Evolutionary conservation across 2,797 vertebrate genomes (phyloP), one percentile per base, ranked within the genome.

Genomic region (Eulemur rubriventer): DNA sequence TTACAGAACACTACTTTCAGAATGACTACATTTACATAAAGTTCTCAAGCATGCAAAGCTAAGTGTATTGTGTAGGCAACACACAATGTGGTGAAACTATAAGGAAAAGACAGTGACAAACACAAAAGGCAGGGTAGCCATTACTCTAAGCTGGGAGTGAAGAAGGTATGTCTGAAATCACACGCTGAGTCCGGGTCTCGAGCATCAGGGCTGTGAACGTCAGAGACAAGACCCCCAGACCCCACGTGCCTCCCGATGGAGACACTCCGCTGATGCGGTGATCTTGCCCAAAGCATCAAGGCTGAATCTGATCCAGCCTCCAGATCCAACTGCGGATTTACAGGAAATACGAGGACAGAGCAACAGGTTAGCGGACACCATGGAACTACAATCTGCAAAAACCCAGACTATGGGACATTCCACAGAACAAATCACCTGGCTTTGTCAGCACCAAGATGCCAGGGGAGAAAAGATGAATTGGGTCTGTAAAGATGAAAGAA

Each of bases 361-460:
- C 67, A 1, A 33, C 6, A 6, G 1, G 0, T 12, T 10, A 1
- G 30, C 59, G 2, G n/a, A 52, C 35, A 0, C 6, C 10, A 0
- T 0, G 20, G 38, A 57, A n/a, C 38, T 14, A 28, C 52, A 2
- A 11, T 1, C 9, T 8, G 28, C 41, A 6, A 20, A 43, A 43
- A 2, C 55, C 35, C 22, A n/a, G 76, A 16, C 52, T 2, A 0
- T 0, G 20, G 57, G 24, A 11, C 50, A 35, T n/a, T 48, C 81
- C 35, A 65, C 20, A 35, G 70, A 41, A 52, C 75, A 30, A 13
- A 22, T 55, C 52, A 22, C 52, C 73, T 20, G 30, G 33, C 28
- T 82, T 46, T 38, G 70, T 12, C 13, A 10, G 28, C 10, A 30
- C 11, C 2, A 7, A 26, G 73, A 61, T 3, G 73, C 65, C 4